Percentiles rank a stretch among this genome's conserved stretches.
phyloP scores from a whole-genome alignment of 2,888 invertebrate species.

The Drosophila infuscata region DNA sequence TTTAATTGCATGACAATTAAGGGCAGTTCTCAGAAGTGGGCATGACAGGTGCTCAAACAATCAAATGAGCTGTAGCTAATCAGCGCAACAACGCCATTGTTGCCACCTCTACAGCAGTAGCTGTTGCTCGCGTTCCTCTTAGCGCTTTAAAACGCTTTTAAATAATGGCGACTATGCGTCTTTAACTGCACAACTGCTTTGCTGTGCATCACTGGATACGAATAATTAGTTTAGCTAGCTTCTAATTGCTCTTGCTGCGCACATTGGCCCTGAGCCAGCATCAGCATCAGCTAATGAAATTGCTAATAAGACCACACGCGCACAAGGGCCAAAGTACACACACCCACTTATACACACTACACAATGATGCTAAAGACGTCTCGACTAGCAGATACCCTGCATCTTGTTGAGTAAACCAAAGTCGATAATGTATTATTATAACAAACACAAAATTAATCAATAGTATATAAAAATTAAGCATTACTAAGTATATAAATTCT shows the following conservation, averaged over 20 bases:
- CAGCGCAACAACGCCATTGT: constrained; percentile 26
- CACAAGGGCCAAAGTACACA: constrained; percentile 31
- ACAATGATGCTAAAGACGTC: neutral
- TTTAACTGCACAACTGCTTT: constrained; percentile 1
- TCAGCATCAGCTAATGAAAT: constrained; percentile 68
- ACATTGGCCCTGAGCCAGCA: constrained; percentile 30
- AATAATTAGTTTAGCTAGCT: constrained; percentile 70
- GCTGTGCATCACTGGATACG: constrained; percentile 30
- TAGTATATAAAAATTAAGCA: neutral
- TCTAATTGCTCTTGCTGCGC: constrained; percentile 58
- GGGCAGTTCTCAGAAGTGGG: constrained; percentile 32
- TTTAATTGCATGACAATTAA: constrained; percentile 74
- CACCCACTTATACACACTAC: neutral
- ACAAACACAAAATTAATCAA: neutral
- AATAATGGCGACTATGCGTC: constrained; percentile 4
- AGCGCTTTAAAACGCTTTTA: constrained; percentile 26
- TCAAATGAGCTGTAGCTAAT: constrained; percentile 46
- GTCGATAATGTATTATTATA: neutral
- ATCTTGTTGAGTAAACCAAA: neutral
- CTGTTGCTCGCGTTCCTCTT: constrained; percentile 6
- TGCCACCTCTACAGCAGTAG: neutral
- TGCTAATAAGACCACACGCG: constrained; percentile 69
- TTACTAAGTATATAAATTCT: neutral
- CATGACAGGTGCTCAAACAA: constrained; percentile 39
- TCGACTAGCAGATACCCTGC: neutral